Percentiles rank a stretch among this genome's conserved stretches.
phyloP scores from a whole-genome alignment of 2,888 invertebrate genomes.

The Acheta domesticus region DNA sequence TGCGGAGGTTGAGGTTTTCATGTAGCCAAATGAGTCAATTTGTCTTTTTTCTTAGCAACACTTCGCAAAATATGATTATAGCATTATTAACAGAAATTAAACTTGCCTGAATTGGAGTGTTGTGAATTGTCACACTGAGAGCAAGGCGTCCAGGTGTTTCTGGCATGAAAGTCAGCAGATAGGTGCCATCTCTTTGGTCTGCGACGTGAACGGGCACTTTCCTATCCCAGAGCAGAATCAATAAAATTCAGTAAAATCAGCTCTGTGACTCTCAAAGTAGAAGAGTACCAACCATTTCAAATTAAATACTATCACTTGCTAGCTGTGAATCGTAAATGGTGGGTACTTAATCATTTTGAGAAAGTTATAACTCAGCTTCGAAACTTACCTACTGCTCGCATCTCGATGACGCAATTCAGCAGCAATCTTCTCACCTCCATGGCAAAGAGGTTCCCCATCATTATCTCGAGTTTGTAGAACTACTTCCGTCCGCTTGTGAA shows the following conservation, averaged over 20 bases:
- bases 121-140: conserved; percentile 60
- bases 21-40: too few relatives aligned
- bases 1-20: too few relatives aligned
- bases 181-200: conserved; percentile 64
- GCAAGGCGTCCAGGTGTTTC: conserved; percentile 61
- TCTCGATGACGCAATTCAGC: conserved; percentile 57
- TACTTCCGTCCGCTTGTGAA: conserved; percentile 60
- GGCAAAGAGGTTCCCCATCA: conserved; percentile 61
- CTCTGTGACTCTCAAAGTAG: too few relatives aligned
- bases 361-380: background rate
- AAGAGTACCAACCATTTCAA: too few relatives aligned
- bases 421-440: conserved; percentile 62
- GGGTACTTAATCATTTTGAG: too few relatives aligned
- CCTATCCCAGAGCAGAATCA: conserved; percentile 35
- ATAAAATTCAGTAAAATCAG: background rate
- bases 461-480: conserved; percentile 60
- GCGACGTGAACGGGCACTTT: conserved; percentile 53
- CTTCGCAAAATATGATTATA: too few relatives aligned
- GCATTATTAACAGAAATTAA: too few relatives aligned
- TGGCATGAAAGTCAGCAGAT: conserved; percentile 59
- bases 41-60: too few relatives aligned
- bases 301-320: too few relatives aligned
- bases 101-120: conserved; percentile 61
- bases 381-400: conserved; percentile 48
- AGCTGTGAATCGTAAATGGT: too few relatives aligned